Base-by-base conservation (phyloP, 2,113 vertebrate species). In the Tor tambroides region DNA sequence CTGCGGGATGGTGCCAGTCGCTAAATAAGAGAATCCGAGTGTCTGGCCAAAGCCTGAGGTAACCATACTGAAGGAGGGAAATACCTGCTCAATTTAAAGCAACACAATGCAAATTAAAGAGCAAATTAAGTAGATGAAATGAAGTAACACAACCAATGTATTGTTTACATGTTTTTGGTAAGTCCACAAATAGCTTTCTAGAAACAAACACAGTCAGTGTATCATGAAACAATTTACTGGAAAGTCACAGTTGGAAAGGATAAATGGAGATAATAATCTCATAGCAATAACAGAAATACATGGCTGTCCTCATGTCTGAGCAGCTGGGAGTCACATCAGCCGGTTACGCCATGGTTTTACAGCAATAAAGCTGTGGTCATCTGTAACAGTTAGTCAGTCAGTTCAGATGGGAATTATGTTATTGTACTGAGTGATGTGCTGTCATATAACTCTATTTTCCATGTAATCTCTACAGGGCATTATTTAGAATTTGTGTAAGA, bases 11-110 rank as follows among this genome's bases (percentile, higher is more conserved):
- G 74, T 93, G 94, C 94, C 94, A 95, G 93, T 91, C 83, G 49
- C 69, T 61, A 81, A 91, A 90, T 89, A 90, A 87, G 90, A 90
- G 91, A 85, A 91, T 92, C 92, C 91, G 92, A 91, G 88, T 90
- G 91, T 93, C 93, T 96, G 94, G 94, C 93, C 93, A 93, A 93
- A 89, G 92, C 92, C 91, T 91, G 76, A 90, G 90, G 92, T 93
- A 92, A 94, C 92, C 88, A 91, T 21, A 79, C 93, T 87, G 90
- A 54, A 69, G 77, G 28, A 84, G 90, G 91, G 91, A 90, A 90
- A 90, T 92, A 91, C 93, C 91, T 88, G 86, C 90, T 87, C 88
- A 71, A 56, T 84, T 82, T 88, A 89, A 84, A 82, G 90, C 92
- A 94, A 91, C 92, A 93, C 89, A 92, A 90, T 90, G 90, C 88